Percentiles rank a stretch among this genome's conserved stretches.
These are phyloP conservation scores for Pangasius mekongensis DNA, from an alignment of 2,797 vertebrate species.

Conservation along the genomic window DNA sequence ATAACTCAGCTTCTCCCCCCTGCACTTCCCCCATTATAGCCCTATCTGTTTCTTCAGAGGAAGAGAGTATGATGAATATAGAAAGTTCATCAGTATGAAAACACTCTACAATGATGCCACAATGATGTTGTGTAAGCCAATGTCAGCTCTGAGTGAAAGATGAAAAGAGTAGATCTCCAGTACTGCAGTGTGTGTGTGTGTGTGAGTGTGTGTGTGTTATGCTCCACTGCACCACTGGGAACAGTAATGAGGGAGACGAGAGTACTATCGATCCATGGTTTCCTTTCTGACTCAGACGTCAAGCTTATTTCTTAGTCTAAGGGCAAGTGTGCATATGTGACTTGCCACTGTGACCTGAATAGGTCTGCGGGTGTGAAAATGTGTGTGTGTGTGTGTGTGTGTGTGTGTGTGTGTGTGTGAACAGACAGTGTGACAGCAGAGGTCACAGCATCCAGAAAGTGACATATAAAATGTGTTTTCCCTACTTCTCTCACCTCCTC, in stretches of 20 bases:
- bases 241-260: slow-evolving; percentile 38
- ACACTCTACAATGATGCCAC: not conserved
- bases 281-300: slow-evolving; percentile 25
- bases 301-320: slow-evolving; percentile 25
- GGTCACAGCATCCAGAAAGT: slow-evolving; percentile 29
- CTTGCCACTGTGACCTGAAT: slow-evolving; percentile 16
- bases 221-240: slow-evolving; percentile 36
- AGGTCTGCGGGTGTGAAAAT: slow-evolving; percentile 9
- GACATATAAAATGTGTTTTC: slow-evolving; percentile 27
- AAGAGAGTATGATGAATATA: slow-evolving; percentile 1
- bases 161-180: slow-evolving; percentile 1
- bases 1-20: not conserved
- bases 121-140: slow-evolving; percentile 1
- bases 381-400: not conserved
- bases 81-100: slow-evolving; percentile 13
- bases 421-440: slow-evolving; percentile 32
- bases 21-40: not conserved
- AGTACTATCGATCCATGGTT: slow-evolving; percentile 42
- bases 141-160: slow-evolving; percentile 11
- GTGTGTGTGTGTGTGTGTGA: not conserved
- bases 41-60: not conserved
- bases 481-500: not conserved
- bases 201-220: slow-evolving; percentile 16
- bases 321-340: slow-evolving; percentile 15
- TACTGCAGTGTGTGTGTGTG: slow-evolving; percentile 12